Evolutionary conservation across 2,888 invertebrate species (phyloP).

Genomic region (Dichetophora obliterata): DNA sequence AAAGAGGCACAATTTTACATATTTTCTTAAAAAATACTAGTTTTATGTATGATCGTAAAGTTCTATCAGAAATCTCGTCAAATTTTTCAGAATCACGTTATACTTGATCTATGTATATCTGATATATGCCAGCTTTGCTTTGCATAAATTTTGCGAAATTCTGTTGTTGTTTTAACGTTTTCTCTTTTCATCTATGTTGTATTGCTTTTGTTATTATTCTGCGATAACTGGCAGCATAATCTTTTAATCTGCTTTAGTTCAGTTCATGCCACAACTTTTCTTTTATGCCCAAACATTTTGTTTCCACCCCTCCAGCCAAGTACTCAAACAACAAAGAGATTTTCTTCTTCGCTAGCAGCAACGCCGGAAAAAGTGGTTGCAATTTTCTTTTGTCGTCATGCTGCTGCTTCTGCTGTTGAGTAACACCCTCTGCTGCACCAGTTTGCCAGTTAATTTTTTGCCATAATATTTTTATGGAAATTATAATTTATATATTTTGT

Average conservation of each 20-base stretch:
- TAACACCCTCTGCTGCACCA: background rate
- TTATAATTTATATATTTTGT: conserved; percentile 20
- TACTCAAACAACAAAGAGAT: conserved; percentile 21
- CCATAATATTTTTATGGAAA: conserved; percentile 36
- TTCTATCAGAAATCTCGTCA: too few species aligned
- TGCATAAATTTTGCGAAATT: too few species aligned
- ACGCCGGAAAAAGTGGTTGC: conserved; percentile 27
- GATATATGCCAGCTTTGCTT: too few species aligned
- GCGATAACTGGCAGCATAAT: conserved; percentile 40
- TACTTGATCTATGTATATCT: too few species aligned
- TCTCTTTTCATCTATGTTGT: background rate
- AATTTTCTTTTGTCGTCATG: conserved; percentile 24
- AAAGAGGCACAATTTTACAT: too few species aligned
- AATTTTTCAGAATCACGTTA: too few species aligned
- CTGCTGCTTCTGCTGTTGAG: conserved; percentile 39
- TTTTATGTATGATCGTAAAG: too few species aligned
- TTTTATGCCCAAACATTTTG: background rate
- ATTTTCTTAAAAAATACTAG: too few species aligned
- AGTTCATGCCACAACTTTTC: background rate
- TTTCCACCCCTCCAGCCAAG: conserved; percentile 26
- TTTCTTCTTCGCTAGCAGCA: background rate
- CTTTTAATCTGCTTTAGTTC: conserved; percentile 34
- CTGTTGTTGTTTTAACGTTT: background rate
- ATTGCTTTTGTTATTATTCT: conserved; percentile 31
- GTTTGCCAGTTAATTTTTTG: background rate